Base-by-base conservation (phyloP, 2,797 vertebrate species). In the Melanotaenia parkinsoni region DNA sequence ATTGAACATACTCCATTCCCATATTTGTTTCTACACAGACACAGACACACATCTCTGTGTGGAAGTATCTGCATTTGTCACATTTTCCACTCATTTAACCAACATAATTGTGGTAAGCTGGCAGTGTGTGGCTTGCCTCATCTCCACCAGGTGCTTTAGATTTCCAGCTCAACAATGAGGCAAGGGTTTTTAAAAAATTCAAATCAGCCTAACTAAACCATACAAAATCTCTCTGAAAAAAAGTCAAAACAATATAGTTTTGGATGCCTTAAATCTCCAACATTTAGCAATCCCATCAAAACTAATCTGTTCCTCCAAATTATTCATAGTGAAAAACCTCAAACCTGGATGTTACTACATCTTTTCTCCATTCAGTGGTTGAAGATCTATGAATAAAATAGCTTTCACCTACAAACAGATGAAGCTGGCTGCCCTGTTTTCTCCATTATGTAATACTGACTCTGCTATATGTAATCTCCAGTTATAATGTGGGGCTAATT, bases 91-190 rank as follows among this genome's bases (percentile, higher is more conserved):
- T 65, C 51, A 57, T 76, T 70, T 63, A 51, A 22, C 58, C 30
- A 26, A 35, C 40, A 57, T 47, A 11, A 37, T 30, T 30, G 62
- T 30, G 13, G 32, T 58, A 51, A 8, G 8, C 35, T 22, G 54
- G 43, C 32, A 37, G 11, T 63, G 37, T 24, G 8, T 54, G 58
- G 28, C 3, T 57, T 28, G 1, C 60, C 71, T 76, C 2, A 56
- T 66, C 38, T 69, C 26, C 18, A 60, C 35, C 76, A 70, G 67
- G 47, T 64, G 50, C 37, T 51, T 56, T 71, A 54, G 63, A 72
- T 64, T 83, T 58, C 24, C 56, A 56, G 58, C 59, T 69, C 58
- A 80, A 12, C 6, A 9, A 32, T 24, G 20, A 75, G 24, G 59
- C 16, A 38, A 50, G 26, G 2, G 4, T 22, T 58, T 77, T 64